Evolutionary conservation across 2,113 vertebrate species (phyloP), one percentile per base, ranked within the genome.

Genomic region (Tetrao urogallus): DNA sequence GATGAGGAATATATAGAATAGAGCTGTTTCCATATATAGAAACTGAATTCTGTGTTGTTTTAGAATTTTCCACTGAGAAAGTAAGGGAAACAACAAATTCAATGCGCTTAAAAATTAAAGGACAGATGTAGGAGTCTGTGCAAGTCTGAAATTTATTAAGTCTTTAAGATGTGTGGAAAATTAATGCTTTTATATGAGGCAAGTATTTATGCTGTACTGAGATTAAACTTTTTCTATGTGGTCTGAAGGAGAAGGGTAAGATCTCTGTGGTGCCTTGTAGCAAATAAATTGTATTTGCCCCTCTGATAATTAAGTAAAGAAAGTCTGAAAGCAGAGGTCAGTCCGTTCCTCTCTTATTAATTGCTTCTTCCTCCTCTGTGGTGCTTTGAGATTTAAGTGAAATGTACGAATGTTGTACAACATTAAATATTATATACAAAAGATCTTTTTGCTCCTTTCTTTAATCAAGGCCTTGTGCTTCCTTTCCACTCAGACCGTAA

Each of bases 11-110:
- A 16, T 74, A 34, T 16, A 32, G 75, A 56, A 5, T 89, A 22
- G 15, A 56, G 12, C 71, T 92, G 28, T 75, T 58, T 58, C 32
- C 18, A n/a, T n/a, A n/a, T 58, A n/a, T 58, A 58, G 56, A 58
- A 58, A 21, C 18, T 3, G 2, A 5, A 88, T 14, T 77, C 83
- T 61, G 6, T 47, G 52, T 60, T 88, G 38, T 43, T 13, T 69
- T 36, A 38, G 27, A 82, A 48, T 84, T 86, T 92, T 69, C 36
- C 24, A 52, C 14, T 92, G 75, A 89, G 30, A 86, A 67, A 54
- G n/a, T 27, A 67, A 74, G 87, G 19, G 6, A 64, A 34, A 12
- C 5, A 48, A 13, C 32, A 72, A 25, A 64, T 92, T 48, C 45
- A 81, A 75, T 60, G 10, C 72, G 8, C 27, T 54, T 27, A n/a